Conservation (phyloP, 2,797 vertebrate genomes). For the Potorous gilbertii region DNA sequence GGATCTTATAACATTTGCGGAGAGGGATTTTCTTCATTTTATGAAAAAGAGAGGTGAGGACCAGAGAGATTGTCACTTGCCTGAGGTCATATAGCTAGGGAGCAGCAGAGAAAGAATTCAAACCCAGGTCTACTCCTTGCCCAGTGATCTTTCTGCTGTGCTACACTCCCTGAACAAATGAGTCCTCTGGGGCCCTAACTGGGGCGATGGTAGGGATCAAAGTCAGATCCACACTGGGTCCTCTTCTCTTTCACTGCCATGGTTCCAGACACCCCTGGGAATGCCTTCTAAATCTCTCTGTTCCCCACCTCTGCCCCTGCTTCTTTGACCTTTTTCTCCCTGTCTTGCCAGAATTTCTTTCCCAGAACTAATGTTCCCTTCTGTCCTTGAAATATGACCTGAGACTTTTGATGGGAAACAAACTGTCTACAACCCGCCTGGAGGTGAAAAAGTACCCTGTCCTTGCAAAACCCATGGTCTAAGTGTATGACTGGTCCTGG, state of each 20-base stretch:
- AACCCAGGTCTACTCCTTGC: not conserved
- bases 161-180: not conserved
- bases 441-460: conserved; percentile 52
- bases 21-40: not conserved
- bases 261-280: not conserved
- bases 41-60: not conserved
- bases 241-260: not conserved
- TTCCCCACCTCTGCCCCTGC: not conserved
- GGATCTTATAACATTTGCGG: not conserved
- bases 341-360: conserved; percentile 64
- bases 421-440: conserved; percentile 43
- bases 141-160: not conserved
- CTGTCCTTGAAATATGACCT: conserved; percentile 81
- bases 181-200: not conserved
- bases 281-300: not conserved
- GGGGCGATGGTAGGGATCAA: not conserved
- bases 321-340: not conserved
- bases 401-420: conserved; percentile 67
- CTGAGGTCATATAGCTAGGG: not conserved
- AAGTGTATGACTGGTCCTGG: not conserved
- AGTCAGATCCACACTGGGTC: not conserved
- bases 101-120: not conserved
- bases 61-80: not conserved
- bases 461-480: not conserved
- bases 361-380: conserved; percentile 71